These are phyloP conservation scores for Xiphophorus birchmanni DNA, from an alignment of 2,797 vertebrate genomes.

Conservation along the genomic window DNA sequence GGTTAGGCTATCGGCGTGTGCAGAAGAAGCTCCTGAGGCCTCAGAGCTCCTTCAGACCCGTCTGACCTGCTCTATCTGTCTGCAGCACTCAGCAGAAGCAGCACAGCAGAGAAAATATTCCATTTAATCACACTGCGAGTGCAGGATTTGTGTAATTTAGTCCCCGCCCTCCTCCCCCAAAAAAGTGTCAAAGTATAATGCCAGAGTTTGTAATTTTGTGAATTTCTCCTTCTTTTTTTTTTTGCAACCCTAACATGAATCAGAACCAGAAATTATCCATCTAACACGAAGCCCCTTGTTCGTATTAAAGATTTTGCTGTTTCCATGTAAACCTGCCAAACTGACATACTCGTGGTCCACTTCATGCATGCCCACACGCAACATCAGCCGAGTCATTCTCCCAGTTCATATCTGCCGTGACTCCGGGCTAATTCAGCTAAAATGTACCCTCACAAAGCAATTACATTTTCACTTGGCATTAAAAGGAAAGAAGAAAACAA, in stretches of 20 bases:
- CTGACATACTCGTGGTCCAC: background rate
- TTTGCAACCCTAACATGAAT: background rate
- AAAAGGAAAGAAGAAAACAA: background rate
- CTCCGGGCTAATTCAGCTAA: background rate
- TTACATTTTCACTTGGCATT: background rate
- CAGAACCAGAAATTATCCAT: constrained; percentile 1
- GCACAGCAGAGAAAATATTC: constrained; percentile 22
- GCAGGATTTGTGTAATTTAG: constrained; percentile 8
- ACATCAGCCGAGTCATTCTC: background rate
- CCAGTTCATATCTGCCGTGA: background rate
- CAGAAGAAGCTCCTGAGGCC: constrained; percentile 42
- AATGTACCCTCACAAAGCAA: background rate
- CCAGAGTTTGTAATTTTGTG: constrained; percentile 36
- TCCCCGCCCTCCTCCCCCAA: background rate
- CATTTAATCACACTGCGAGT: constrained; percentile 9
- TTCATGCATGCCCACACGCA: background rate
- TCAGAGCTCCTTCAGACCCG: constrained; percentile 33
- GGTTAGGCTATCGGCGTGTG: constrained; percentile 40
- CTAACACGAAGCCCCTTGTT: constrained; percentile 2
- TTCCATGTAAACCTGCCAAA: background rate
- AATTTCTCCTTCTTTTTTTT: constrained; percentile 7
- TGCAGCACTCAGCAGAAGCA: constrained; percentile 32
- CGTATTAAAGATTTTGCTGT: background rate
- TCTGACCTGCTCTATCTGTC: constrained; percentile 45
- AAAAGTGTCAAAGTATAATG: constrained; percentile 13